phyloP scores from a whole-genome alignment of 1,140 invertebrate genomes.

The Lanistes nyassanus region DNA sequence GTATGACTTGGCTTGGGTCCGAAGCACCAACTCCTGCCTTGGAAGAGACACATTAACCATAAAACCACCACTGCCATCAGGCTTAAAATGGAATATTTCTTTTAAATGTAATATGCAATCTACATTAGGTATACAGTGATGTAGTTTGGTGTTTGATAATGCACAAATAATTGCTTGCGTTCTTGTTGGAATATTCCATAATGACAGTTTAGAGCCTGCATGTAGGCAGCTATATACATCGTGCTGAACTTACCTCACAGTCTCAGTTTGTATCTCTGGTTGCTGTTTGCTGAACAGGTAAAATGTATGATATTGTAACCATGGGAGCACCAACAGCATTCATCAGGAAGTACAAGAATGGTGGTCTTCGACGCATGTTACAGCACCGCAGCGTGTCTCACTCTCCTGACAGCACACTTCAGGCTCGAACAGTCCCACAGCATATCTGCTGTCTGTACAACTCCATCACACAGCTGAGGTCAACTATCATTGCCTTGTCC shows the following conservation, averaged over 20 bases:
- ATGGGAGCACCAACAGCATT: constrained; percentile 93
- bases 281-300: constrained; percentile 72
- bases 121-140: too few relatives aligned
- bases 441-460: constrained; percentile 54
- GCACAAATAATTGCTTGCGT: neutral
- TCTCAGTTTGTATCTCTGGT: neutral
- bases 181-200: neutral
- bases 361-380: constrained; percentile 85
- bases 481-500: constrained; percentile 33
- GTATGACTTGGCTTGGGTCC: too few relatives aligned
- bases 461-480: constrained; percentile 45
- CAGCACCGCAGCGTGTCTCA: constrained; percentile 80
- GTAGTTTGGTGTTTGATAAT: neutral
- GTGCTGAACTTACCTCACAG: neutral
- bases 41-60: too few relatives aligned
- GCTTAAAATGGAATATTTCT: too few relatives aligned
- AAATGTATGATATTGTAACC: constrained; percentile 89
- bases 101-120: too few relatives aligned
- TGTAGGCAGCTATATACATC: neutral
- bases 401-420: constrained; percentile 44
- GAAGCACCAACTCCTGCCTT: too few relatives aligned
- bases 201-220: neutral
- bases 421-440: constrained; percentile 48
- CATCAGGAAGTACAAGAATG: constrained; percentile 84
- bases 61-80: too few relatives aligned